phyloP scores from a whole-genome alignment of 2,113 vertebrate genomes.

The Lycaon pictus region DNA sequence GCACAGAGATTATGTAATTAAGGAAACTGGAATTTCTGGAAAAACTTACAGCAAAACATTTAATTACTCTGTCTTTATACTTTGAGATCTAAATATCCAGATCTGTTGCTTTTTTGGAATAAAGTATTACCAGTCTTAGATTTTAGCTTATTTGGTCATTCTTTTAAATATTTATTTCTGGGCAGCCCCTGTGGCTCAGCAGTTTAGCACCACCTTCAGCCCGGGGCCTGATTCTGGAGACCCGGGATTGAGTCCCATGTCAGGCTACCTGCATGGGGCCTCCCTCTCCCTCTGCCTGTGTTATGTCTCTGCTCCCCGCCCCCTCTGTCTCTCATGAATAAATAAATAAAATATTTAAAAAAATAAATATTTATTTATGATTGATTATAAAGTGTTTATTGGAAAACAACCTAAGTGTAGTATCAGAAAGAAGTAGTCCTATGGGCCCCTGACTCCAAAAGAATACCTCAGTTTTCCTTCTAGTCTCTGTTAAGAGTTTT shows the following conservation, averaged over 20 bases:
- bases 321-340: no score
- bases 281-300: no score
- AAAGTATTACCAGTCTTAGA: not conserved
- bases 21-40: slow-evolving; percentile 22
- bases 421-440: not conserved
- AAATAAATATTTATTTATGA: not conserved
- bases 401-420: not conserved
- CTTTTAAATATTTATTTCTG: not conserved
- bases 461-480: slow-evolving; percentile 1
- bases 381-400: not conserved
- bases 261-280: no score
- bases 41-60: slow-evolving; percentile 7
- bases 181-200: no score
- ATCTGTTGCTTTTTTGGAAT: not conserved
- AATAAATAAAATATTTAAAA: no score
- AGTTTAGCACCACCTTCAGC: no score
- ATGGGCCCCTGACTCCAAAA: not conserved
- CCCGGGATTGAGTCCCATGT: no score
- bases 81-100: slow-evolving; percentile 52
- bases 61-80: slow-evolving; percentile 40
- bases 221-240: no score
- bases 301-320: no score
- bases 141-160: not conserved
- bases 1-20: slow-evolving; percentile 34
- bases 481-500: not conserved